Evolutionary conservation across 2,797 vertebrate species (phyloP).

Genomic region (Pygocentrus nattereri): DNA sequence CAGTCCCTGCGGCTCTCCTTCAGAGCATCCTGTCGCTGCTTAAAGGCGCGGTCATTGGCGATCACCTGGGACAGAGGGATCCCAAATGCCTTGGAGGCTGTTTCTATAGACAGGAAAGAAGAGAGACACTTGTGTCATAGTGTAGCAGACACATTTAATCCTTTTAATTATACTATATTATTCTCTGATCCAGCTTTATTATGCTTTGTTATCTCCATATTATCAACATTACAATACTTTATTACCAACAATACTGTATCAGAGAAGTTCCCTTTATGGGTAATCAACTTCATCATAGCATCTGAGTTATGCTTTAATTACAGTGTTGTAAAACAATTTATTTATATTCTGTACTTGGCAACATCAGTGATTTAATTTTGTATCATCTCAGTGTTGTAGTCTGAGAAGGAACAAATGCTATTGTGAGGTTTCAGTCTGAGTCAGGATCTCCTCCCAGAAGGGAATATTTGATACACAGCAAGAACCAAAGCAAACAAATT

Average conservation of each 20-base stretch:
- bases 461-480: neutral
- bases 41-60: constrained; percentile 82
- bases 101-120: constrained; percentile 69
- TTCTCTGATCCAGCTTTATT: too few species aligned
- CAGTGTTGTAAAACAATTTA: neutral
- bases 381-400: neutral
- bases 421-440: neutral
- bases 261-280: neutral
- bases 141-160: neutral
- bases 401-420: neutral
- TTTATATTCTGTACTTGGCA: constrained; percentile 8
- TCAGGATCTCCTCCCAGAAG: neutral
- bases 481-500: neutral
- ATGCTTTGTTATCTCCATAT: too few species aligned
- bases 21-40: constrained; percentile 81
- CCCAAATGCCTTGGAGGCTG: constrained; percentile 85
- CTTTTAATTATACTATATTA: neutral
- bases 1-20: constrained; percentile 84
- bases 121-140: neutral
- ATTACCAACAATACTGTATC: neutral
- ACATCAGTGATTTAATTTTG: neutral
- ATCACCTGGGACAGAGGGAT: constrained; percentile 86
- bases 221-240: too few species aligned
- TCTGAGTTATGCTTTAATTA: neutral
- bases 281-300: neutral